phyloP scores from a whole-genome alignment of 2,888 invertebrate species.

The Drosophila emarginata region DNA sequence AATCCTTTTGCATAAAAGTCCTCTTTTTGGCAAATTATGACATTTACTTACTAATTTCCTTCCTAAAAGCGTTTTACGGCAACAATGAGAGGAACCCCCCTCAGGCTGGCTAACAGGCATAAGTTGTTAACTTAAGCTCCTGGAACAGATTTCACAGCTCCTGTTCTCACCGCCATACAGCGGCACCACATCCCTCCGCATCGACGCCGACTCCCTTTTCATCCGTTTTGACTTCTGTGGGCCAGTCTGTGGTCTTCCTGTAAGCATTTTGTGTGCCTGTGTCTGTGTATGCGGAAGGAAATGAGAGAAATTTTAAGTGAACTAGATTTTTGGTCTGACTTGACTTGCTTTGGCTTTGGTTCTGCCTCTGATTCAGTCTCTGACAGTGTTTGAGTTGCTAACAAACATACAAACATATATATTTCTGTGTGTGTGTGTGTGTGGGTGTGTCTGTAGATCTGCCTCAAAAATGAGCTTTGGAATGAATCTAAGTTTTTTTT shows the following conservation, averaged over 20 bases:
- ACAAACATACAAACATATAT: background rate
- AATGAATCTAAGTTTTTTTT: conserved; percentile 5
- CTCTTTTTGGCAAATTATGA: conserved; percentile 70
- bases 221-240: conserved; percentile 13
- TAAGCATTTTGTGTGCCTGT: conserved; percentile 25
- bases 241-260: conserved; percentile 35
- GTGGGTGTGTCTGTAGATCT: background rate
- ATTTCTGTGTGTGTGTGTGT: background rate
- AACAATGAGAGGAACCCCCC: conserved; percentile 45
- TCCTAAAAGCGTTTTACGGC: conserved; percentile 71
- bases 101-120: conserved; percentile 47
- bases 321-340: conserved; percentile 65
- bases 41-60: conserved; percentile 75
- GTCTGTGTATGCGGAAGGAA: conserved; percentile 56
- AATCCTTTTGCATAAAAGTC: conserved; percentile 65
- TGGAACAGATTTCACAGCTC: conserved; percentile 39
- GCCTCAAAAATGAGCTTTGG: conserved; percentile 9
- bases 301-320: conserved; percentile 78
- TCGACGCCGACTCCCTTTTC: background rate
- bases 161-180: conserved; percentile 14
- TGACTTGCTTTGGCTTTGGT: background rate
- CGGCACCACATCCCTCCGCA: background rate
- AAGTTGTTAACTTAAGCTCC: conserved; percentile 75
- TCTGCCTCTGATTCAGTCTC: background rate
- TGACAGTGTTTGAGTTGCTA: conserved; percentile 6